Evolutionary conservation across 2,888 invertebrate species (phyloP).

Genomic region (Liopterus haemorrhoidalis): DNA sequence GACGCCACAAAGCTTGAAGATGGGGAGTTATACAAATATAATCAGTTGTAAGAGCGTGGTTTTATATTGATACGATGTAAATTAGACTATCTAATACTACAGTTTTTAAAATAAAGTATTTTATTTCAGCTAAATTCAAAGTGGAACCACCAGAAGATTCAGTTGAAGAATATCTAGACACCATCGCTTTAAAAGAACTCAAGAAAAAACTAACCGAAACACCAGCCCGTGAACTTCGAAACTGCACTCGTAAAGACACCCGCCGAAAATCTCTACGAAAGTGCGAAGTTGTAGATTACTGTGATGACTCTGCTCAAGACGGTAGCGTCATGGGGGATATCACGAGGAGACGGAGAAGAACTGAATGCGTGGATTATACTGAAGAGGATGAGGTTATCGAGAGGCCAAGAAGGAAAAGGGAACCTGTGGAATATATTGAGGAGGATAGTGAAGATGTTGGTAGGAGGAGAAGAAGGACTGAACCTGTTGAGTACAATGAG

Average conservation of each 20-base stretch:
- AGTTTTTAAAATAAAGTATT: too few species aligned
- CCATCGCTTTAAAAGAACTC: background rate
- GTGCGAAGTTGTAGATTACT: background rate
- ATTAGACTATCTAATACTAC: too few species aligned
- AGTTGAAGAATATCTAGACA: conserved; percentile 40
- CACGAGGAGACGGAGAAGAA: conserved; percentile 11
- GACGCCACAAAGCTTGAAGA: too few species aligned
- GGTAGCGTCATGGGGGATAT: conserved; percentile 7
- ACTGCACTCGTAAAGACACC: background rate
- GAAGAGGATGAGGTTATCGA: conserved; percentile 4
- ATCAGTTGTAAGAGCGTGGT: too few species aligned
- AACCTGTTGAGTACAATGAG: background rate
- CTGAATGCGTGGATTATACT: background rate
- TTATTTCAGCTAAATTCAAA: too few species aligned
- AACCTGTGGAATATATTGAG: background rate
- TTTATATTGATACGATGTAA: too few species aligned
- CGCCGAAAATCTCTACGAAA: background rate
- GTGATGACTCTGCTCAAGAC: background rate
- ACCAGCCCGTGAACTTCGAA: background rate
- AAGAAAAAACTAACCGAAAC: conserved; percentile 5
- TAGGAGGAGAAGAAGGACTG: background rate
- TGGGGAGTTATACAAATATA: too few species aligned
- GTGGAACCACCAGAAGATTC: too few species aligned
- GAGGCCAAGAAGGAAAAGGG: background rate
- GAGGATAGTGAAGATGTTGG: background rate